Conservation (phyloP, 1,140 invertebrate genomes). For the Papilio glaucus region DNA sequence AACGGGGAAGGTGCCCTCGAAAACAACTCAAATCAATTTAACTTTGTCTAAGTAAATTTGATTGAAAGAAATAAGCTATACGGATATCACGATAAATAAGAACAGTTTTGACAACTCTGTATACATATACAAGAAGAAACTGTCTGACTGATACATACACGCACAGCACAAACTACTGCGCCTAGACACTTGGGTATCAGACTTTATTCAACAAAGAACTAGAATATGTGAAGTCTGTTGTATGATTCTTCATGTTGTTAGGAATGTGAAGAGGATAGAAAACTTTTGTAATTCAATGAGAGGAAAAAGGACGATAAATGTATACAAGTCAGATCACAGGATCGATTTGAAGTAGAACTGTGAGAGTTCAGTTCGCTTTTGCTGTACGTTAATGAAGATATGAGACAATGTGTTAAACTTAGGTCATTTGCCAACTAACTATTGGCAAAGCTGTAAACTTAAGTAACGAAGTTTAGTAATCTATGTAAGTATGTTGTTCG, state of each 20-base stretch:
- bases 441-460: slow-evolving; percentile 2
- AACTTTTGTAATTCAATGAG: no score
- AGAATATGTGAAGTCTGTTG: background rate
- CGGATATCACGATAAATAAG: no score
- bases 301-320: background rate
- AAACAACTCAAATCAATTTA: background rate
- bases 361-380: background rate
- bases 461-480: background rate
- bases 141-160: no score
- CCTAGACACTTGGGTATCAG: no score
- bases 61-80: no score
- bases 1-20: background rate
- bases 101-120: no score
- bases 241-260: background rate
- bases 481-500: background rate
- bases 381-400: background rate
- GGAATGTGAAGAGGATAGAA: no score
- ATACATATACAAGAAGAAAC: no score
- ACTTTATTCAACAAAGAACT: no score
- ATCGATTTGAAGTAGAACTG: background rate
- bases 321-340: background rate
- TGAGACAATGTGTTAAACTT: slow-evolving; percentile 10
- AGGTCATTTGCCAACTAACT: slow-evolving; percentile 2
- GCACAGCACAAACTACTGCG: no score
- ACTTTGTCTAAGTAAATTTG: background rate